Percentiles rank a stretch among this genome's conserved stretches.
Evolutionary conservation across 2,113 vertebrate genomes (phyloP).

Genomic region (Blennius ocellaris): DNA sequence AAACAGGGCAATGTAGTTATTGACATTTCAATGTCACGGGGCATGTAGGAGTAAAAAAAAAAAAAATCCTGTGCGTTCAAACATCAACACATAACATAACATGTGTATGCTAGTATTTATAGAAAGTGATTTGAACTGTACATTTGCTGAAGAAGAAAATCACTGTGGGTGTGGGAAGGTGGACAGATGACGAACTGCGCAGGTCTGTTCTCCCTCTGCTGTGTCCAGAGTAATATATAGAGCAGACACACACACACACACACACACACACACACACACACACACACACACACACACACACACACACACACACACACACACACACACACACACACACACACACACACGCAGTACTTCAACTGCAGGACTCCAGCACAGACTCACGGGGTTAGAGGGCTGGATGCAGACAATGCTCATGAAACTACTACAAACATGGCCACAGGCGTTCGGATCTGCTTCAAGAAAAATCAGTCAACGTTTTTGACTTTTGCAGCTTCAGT

Average conservation of each 20-base stretch:
- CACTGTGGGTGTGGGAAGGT: slow-evolving; percentile 14
- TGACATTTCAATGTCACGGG: background rate
- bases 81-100: background rate
- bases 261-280: no score
- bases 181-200: slow-evolving; percentile 44
- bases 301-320: no score
- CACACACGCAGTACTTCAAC: slow-evolving; percentile 15
- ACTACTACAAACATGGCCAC: slow-evolving; percentile 2
- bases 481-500: background rate
- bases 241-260: slow-evolving; percentile 23
- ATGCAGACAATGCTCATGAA: slow-evolving; percentile 32
- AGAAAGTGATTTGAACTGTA: background rate
- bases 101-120: background rate
- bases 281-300: no score
- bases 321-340: no score
- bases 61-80: background rate
- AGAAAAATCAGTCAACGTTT: background rate
- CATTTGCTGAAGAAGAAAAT: no score
- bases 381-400: slow-evolving; percentile 19
- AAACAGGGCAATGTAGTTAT: slow-evolving; percentile 13
- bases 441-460: background rate
- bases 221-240: slow-evolving; percentile 54
- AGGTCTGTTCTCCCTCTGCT: slow-evolving; percentile 26
- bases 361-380: slow-evolving; percentile 13
- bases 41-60: background rate